Evolutionary conservation across 53 echinoderm and acorn worm species (phyloP), one percentile per base, ranked within the genome.

Genomic region (Stichopus horrens): DNA sequence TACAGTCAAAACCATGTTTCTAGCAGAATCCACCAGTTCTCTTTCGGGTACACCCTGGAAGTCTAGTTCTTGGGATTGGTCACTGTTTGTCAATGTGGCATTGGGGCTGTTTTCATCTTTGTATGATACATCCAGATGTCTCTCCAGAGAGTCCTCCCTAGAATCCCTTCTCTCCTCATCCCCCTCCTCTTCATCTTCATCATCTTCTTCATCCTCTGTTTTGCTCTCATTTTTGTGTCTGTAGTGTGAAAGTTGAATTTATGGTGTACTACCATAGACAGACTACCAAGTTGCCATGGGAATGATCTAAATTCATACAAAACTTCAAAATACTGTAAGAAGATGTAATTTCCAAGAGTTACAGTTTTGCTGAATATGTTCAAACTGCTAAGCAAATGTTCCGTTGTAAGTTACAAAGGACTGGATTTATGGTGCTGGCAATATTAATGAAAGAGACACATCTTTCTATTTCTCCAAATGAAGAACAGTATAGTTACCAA

Each of bases 1-100:
- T 23, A 95, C 95, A 63, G 89, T 81, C 71, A 92, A 90, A 53
- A 97, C 95, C 80, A 95, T 94, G 79, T 95, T 93, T 83, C 89
- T 88, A 22, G 93, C 89, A n/a, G 92, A 84, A 53, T 90, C 94
- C 78, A 88, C 79, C 9, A 92, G 88, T 22, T 92, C 89, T 59
- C 86, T 88, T 83, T 92, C 91, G 57, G 74, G 74, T 21, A 86
- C 74, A 21, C 86, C 86, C 22, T 80, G 89, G 57, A 90, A 23
- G 71, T 89, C 89, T 52, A 76, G 58, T 9, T 75, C 83, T 8
- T 84, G 79, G 5, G 89, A 86, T 57, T 82, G 86, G 81, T 91
- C 91, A 55, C 89, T 93, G 82, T 78, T 81, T 76, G 73, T 91
- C 22, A 93, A 90, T 85, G 96, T 92, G 75, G 90, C 76, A 81